Percentiles rank a stretch among this genome's conserved stretches.
These are phyloP conservation scores for Athene cunicularia DNA, from an alignment of 2,113 vertebrate species.

Conservation along the genomic window DNA sequence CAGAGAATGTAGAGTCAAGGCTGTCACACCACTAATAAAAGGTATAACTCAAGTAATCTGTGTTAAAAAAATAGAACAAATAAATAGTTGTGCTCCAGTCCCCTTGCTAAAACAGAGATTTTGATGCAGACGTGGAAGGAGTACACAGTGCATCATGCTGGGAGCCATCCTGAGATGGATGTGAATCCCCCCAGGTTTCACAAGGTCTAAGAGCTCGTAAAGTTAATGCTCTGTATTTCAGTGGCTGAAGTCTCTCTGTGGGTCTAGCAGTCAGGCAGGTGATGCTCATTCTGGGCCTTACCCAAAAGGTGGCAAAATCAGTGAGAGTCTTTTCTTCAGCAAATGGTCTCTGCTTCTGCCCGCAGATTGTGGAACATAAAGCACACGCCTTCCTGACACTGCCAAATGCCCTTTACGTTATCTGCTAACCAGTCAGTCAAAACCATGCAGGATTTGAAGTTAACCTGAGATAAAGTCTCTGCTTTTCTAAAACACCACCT, in stretches of 20 bases:
- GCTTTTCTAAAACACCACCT: not conserved
- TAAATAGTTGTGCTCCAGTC: not conserved
- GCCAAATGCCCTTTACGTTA: not conserved
- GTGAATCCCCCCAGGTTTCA: not conserved
- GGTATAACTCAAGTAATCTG: not conserved
- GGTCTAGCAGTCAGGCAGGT: not conserved
- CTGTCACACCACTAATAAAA: not conserved
- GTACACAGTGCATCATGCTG: accelerated
- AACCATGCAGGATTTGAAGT: not conserved
- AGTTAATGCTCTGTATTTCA: no score
- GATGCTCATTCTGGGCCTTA: not conserved
- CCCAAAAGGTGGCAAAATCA: not conserved
- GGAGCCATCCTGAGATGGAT: accelerated
- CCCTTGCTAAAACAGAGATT: not conserved
- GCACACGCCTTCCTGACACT: not conserved
- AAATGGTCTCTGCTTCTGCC: not conserved
- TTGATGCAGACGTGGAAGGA: not conserved
- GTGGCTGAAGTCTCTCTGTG: not conserved
- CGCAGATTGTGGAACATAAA: not conserved
- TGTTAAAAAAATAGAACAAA: not conserved
- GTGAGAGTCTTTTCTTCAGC: not conserved
- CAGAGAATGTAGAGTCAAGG: not conserved
- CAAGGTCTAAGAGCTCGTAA: not conserved
- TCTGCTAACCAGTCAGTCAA: not conserved
- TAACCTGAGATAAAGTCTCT: not conserved